These are phyloP conservation scores for Lumbricus terrestris DNA, from an alignment of 2,888 invertebrate species.

Conservation along the genomic window DNA sequence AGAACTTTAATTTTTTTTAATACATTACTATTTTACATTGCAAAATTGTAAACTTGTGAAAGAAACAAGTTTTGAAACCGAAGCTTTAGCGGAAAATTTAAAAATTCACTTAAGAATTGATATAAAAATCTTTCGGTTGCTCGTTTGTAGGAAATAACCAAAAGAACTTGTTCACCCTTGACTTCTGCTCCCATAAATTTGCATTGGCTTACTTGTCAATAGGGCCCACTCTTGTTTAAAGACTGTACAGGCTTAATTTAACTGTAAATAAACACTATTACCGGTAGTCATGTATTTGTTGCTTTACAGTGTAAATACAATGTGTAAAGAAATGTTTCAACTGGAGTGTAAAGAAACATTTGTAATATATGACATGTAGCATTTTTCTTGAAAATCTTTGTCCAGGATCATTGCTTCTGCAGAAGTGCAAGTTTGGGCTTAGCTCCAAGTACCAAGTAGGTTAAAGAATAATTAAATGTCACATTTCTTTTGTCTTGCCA, in stretches of 20 bases:
- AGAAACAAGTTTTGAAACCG: neutral
- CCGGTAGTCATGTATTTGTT: neutral
- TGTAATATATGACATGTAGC: neutral
- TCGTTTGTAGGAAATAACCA: neutral
- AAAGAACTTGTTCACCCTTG: neutral
- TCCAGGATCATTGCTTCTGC: neutral
- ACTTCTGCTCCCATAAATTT: neutral
- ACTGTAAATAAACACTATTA: neutral
- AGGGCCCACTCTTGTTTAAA: neutral
- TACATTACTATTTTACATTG: too few relatives aligned
- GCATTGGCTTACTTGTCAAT: neutral
- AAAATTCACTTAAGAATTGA: neutral
- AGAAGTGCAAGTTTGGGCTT: neutral
- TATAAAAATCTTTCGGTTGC: neutral
- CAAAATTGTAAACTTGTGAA: neutral
- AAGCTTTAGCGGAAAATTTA: neutral
- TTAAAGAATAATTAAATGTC: neutral
- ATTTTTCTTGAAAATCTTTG: neutral
- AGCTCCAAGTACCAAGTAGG: neutral
- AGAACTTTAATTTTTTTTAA: too few relatives aligned
- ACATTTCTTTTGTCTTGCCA: neutral
- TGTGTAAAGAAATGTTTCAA: neutral
- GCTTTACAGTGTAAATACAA: neutral
- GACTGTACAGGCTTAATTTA: neutral
- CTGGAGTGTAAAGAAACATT: neutral